Evolutionary conservation across 2,888 invertebrate species (phyloP).

Genomic region (Pterostichus niger): DNA sequence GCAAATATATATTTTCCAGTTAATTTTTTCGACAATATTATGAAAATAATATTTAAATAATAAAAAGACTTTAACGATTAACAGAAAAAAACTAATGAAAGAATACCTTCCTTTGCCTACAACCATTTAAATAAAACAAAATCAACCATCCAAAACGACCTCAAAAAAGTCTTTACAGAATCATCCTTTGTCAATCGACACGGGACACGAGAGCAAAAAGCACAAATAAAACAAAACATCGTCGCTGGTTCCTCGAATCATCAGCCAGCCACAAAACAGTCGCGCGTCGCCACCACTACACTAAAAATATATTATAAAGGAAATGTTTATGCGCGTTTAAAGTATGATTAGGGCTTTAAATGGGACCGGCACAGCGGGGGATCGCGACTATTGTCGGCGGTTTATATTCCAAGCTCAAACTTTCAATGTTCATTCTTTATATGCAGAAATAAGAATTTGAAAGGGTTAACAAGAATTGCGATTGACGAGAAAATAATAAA

Average conservation of each 20-base stretch:
- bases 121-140: neutral
- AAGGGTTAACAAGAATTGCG: too few species aligned
- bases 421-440: too few species aligned
- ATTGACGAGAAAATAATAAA: too few species aligned
- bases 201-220: conserved; percentile 14
- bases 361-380: conserved; percentile 72
- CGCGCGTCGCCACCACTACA: conserved; percentile 32
- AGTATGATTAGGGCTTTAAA: conserved; percentile 67
- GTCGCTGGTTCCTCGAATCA: conserved; percentile 35
- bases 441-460: too few species aligned
- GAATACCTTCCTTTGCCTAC: neutral
- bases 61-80: too few species aligned
- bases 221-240: conserved; percentile 11
- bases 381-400: conserved; percentile 67
- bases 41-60: too few species aligned
- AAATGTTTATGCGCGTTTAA: conserved; percentile 66
- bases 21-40: too few species aligned
- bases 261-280: conserved; percentile 28
- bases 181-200: conserved; percentile 43
- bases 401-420: too few species aligned
- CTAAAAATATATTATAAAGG: conserved; percentile 64
- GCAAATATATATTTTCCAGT: too few species aligned
- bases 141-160: neutral
- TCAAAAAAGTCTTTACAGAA: conserved; percentile 4
- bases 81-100: too few species aligned